Evolutionary conservation across 2,113 vertebrate genomes (phyloP).

Genomic region (Rhea americana): DNA sequence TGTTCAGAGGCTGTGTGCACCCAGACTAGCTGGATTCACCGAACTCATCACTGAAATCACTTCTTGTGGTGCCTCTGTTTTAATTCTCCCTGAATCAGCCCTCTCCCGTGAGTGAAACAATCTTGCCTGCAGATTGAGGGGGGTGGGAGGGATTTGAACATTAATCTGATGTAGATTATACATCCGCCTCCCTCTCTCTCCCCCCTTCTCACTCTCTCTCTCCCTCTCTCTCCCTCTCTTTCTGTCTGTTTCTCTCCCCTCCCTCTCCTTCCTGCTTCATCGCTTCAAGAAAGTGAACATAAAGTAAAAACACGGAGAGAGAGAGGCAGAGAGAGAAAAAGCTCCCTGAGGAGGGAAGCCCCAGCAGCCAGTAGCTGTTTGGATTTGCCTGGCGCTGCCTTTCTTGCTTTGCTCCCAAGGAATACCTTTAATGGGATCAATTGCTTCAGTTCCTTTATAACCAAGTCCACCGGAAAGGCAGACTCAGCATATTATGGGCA

Average conservation of each 20-base stretch:
- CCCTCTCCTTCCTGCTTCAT: slow-evolving; percentile 72
- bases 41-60: slow-evolving; percentile 69
- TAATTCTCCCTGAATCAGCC: slow-evolving; percentile 77
- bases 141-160: slow-evolving; percentile 75
- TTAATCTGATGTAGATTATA: slow-evolving; percentile 81
- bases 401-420: slow-evolving; percentile 68
- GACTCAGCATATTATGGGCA: slow-evolving; percentile 88
- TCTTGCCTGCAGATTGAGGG: slow-evolving; percentile 75
- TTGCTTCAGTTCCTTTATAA: slow-evolving; percentile 69
- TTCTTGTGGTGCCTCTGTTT: slow-evolving; percentile 73
- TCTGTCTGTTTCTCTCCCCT: slow-evolving; percentile 68
- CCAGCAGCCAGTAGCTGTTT: slow-evolving; percentile 65
- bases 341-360: slow-evolving; percentile 64
- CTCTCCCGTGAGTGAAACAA: slow-evolving; percentile 65
- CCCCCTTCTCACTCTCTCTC: slow-evolving; percentile 70
- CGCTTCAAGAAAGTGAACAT: slow-evolving; percentile 79
- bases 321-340: slow-evolving; percentile 62
- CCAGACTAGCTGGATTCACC: slow-evolving; percentile 76
- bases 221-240: slow-evolving; percentile 75
- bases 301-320: slow-evolving; percentile 73
- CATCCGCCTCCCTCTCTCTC: slow-evolving; percentile 70
- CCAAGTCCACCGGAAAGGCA: slow-evolving; percentile 65
- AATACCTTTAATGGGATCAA: slow-evolving; percentile 78
- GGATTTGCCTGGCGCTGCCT: slow-evolving; percentile 66
- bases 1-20: slow-evolving; percentile 53